Percentiles rank a stretch among this genome's conserved stretches.
Evolutionary conservation across 2,797 vertebrate genomes (phyloP).

Genomic region (Myoxocephalus aenaeus): DNA sequence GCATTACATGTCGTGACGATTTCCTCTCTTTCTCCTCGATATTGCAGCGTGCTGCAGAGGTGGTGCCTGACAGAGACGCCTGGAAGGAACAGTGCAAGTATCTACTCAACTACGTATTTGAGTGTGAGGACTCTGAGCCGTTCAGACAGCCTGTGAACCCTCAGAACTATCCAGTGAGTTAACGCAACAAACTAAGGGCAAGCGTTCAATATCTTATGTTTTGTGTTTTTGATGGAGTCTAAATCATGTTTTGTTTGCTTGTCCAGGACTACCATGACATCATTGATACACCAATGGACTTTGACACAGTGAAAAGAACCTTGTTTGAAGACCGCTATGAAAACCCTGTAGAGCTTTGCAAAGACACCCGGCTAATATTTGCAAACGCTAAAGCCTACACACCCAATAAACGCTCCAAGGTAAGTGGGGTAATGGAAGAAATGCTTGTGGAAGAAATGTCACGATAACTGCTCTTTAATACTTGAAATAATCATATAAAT

Average conservation of each 20-base stretch:
- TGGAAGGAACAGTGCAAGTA: constrained; percentile 95
- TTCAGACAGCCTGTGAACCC: constrained; percentile 96
- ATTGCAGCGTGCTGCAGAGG: constrained; percentile 76
- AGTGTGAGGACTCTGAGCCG: constrained; percentile 97
- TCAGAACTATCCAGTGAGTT: constrained; percentile 91
- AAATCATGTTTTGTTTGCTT: constrained; percentile 23
- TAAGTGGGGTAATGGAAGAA: constrained; percentile 50
- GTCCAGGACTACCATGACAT: constrained; percentile 93
- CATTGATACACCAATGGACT: constrained; percentile 97
- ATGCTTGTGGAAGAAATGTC: constrained; percentile 1
- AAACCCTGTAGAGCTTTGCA: constrained; percentile 93
- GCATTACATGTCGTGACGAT: neutral
- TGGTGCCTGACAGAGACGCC: constrained; percentile 85
- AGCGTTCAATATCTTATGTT: neutral
- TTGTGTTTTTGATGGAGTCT: neutral
- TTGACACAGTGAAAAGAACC: constrained; percentile 90
- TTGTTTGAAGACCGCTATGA: constrained; percentile 92
- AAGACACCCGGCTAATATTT: constrained; percentile 96
- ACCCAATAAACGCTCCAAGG: constrained; percentile 98
- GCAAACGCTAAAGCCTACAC: constrained; percentile 97
- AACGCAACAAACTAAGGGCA: neutral
- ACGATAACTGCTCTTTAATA: neutral
- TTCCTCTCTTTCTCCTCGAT: constrained; percentile 38
- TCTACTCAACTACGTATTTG: constrained; percentile 92
- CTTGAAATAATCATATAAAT: neutral